Base-by-base conservation (phyloP, 2,113 vertebrate species). In the Lucifuga dentata region DNA sequence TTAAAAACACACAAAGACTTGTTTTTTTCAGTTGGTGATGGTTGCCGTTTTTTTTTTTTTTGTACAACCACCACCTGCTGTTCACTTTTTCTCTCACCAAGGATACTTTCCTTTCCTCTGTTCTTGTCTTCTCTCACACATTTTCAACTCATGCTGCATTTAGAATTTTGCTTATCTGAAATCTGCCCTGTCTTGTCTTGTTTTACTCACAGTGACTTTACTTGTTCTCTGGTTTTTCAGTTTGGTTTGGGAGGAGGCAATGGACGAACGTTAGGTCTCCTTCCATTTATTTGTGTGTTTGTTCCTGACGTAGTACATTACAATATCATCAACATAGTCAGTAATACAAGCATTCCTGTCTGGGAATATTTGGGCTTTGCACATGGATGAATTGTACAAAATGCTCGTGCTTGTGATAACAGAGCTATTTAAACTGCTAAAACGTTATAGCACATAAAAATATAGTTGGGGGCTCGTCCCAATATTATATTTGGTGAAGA, bases 1-100 rank as follows among this genome's bases (percentile, higher is more conserved):
- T 74, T 73, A 68, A 44, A 49, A 52, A n/a, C 19, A 51, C 45
- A 78, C 32, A 46, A 74, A 72, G 76, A 67, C 53, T 6, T 49
- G 41, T 17, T 43, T 67, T 8, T 67, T 41, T 52, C n/a, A 41
- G n/a, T 12, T 60, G 39, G 9, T 59, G 56, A 63, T 73, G 17
- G 44, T 11, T 56, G 36, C 48, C 59, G 33, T 38, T 45, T 43
- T 50, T 76, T 32, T 19, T 64, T 38, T 45, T 43, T 50, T 76
- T 32, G 19, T 64, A 9, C 23, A 15, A 43, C 44, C 43, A 32
- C 39, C 13, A 32, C 40, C 33, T 61, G 46, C 24, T 53, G 21
- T 41, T 50, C 32, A 21, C 33, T 65, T 12, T 43, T 48, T 44
- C 13, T 44, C 0, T 56, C 5, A 8, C 35, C 7, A 11, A 1